Percentiles rank a stretch among this genome's conserved stretches.
Evolutionary conservation across 2,888 invertebrate genomes (phyloP).

Genomic region (Clivina fossor): DNA sequence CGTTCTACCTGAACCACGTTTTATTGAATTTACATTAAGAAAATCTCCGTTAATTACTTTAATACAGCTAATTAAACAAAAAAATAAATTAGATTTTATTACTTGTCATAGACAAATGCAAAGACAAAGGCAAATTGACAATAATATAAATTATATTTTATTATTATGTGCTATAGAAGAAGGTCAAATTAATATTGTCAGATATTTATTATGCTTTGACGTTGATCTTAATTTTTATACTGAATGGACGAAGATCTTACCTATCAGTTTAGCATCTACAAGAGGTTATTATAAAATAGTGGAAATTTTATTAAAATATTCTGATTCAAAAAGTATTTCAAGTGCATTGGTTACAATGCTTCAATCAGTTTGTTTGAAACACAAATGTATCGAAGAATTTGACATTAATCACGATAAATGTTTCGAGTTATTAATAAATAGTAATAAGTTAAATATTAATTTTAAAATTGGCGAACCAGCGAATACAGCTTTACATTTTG

Average conservation of each 20-base stretch:
- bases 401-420: slow-evolving; percentile 2
- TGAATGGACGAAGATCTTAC: not conserved
- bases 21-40: not conserved
- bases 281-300: slow-evolving; percentile 7
- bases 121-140: not conserved
- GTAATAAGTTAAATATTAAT: slow-evolving; percentile 7
- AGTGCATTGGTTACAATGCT: not conserved
- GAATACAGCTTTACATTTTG: not conserved
- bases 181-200: not conserved
- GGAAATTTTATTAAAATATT: not conserved
- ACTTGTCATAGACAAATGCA: not conserved
- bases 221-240: not conserved
- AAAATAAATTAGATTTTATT: not conserved
- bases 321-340: not conserved
- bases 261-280: not conserved
- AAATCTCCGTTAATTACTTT: not conserved
- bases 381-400: not conserved
- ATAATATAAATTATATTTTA: not conserved
- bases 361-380: not conserved
- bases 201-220: not conserved
- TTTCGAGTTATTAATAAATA: not conserved
- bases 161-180: not conserved
- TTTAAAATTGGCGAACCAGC: not conserved
- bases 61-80: not conserved
- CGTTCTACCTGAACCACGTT: not conserved